A percentile compares a stretch with the other conserved stretches of the same genome.
Conservation (phyloP, 1,140 invertebrate species). For the Cydia amplana region DNA sequence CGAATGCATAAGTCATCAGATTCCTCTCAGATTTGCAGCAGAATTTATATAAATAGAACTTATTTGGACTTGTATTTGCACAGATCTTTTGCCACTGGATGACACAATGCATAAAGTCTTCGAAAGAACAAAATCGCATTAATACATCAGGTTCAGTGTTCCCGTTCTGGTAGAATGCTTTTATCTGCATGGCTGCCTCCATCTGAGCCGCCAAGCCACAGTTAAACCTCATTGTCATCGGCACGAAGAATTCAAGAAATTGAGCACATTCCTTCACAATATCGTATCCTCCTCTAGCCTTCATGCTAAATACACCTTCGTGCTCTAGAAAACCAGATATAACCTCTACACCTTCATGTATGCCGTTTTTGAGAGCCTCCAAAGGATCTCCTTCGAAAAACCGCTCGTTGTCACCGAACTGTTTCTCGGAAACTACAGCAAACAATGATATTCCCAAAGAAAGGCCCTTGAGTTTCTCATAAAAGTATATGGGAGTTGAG, state of each 20-base stretch:
- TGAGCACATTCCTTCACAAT: constrained; percentile 42
- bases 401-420: constrained; percentile 47
- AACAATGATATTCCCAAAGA: neutral
- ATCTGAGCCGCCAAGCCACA: constrained; percentile 40
- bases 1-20: constrained; percentile 33
- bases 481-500: neutral
- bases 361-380: constrained; percentile 40
- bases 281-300: constrained; percentile 22
- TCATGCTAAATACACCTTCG: constrained; percentile 48
- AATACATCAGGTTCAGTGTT: constrained; percentile 36
- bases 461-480: neutral
- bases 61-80: constrained; percentile 43
- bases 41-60: constrained; percentile 54
- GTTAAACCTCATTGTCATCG: constrained; percentile 37
- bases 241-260: constrained; percentile 47
- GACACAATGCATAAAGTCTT: constrained; percentile 40
- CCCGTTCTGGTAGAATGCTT: constrained; percentile 47
- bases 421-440: constrained; percentile 42
- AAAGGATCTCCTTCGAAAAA: constrained; percentile 43
- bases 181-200: constrained; percentile 48
- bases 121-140: constrained; percentile 37
- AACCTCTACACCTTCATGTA: constrained; percentile 58
- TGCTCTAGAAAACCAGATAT: constrained; percentile 53
- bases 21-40: constrained; percentile 53
- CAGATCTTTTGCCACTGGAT: constrained; percentile 43